These are phyloP conservation scores for Temnopleurus reevesii DNA, from an alignment of 53 echinoderm and acorn worm genomes.

Conservation along the genomic window DNA sequence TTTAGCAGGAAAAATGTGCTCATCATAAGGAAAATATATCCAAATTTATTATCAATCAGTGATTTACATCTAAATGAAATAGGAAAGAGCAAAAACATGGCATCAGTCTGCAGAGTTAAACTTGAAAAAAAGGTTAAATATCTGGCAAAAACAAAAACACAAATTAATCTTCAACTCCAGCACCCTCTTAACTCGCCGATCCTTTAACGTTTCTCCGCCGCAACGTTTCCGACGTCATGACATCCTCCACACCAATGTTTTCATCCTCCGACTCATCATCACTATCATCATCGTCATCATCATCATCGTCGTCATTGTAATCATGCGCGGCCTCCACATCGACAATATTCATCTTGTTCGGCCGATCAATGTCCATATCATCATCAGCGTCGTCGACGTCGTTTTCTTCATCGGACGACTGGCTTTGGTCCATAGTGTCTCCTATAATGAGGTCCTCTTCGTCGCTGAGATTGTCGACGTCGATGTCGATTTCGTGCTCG, in stretches of 20 bases:
- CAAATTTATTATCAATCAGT: too few species aligned
- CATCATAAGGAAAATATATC: too few species aligned
- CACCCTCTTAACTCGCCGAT: not conserved
- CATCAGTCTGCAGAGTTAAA: not conserved
- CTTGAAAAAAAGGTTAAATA: too few species aligned
- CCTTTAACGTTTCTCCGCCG: slow-evolving; percentile 19
- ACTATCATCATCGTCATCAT: slow-evolving; percentile 65
- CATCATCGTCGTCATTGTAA: slow-evolving; percentile 57
- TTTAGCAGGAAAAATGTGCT: too few species aligned
- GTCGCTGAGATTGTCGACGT: slow-evolving; percentile 17
- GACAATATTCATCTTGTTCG: slow-evolving; percentile 48
- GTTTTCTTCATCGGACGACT: slow-evolving; percentile 10
- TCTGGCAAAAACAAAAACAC: not conserved
- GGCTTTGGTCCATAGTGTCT: not conserved
- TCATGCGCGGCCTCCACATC: slow-evolving; percentile 62
- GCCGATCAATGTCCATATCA: not conserved
- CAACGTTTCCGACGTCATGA: not conserved
- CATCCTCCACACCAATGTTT: not conserved
- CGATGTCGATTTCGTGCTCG: not conserved
- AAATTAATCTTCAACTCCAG: slow-evolving; percentile 23
- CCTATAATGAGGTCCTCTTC: slow-evolving; percentile 51
- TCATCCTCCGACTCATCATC: slow-evolving; percentile 62
- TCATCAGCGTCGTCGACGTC: not conserved
- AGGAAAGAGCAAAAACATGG: too few species aligned
- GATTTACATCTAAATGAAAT: too few species aligned